Percentiles rank a stretch among this genome's conserved stretches.
Evolutionary conservation across 2,797 vertebrate species (phyloP).

Genomic region (Masticophis lateralis): DNA sequence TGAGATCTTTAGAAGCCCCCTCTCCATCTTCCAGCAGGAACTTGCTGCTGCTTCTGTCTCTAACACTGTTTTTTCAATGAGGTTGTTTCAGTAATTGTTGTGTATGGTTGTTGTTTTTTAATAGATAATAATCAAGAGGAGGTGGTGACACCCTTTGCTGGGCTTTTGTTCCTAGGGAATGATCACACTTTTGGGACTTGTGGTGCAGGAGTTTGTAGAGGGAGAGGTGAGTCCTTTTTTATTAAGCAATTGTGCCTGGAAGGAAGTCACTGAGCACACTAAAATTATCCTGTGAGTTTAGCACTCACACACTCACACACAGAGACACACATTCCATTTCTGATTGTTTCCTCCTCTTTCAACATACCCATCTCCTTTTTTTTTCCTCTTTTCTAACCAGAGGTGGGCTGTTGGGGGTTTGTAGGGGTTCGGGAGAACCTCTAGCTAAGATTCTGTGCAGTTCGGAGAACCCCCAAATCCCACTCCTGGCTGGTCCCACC

Average conservation of each 20-base stretch:
- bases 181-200: neutral
- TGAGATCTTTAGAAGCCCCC: neutral
- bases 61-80: neutral
- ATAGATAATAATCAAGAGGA: neutral
- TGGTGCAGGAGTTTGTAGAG: neutral
- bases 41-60: too few relatives aligned
- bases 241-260: neutral
- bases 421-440: too few relatives aligned
- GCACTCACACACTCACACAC: neutral
- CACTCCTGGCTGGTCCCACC: too few relatives aligned
- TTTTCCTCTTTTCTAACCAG: neutral
- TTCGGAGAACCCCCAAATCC: too few relatives aligned
- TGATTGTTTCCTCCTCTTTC: neutral
- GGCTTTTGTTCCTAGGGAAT: neutral
- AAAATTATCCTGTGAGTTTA: neutral
- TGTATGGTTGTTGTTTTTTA: neutral
- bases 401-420: too few relatives aligned
- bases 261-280: too few relatives aligned
- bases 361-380: neutral
- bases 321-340: neutral
- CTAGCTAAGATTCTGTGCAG: too few relatives aligned
- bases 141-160: fast-evolving
- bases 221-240: neutral
- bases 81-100: neutral
- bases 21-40: neutral